phyloP scores from a whole-genome alignment of 64 coral and sea anemone species.

The Acropora yongei region DNA sequence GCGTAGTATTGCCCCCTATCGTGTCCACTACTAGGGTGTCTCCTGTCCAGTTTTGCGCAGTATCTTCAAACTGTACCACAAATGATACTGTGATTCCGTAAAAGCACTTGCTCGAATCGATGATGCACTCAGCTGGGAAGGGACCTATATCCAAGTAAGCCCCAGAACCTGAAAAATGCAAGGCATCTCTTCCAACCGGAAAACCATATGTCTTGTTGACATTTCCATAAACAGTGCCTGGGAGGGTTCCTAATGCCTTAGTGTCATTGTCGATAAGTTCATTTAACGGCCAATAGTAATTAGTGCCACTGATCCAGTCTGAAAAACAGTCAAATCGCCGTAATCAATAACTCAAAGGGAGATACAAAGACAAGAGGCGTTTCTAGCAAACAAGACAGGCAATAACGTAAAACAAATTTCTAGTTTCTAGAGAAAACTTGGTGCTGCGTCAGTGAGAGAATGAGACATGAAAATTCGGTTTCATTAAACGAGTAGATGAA shows the following conservation, averaged over 20 bases:
- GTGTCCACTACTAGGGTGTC: conserved; percentile 76
- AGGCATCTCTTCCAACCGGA: conserved; percentile 45
- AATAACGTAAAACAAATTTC: no score
- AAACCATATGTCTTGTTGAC: conserved; percentile 24
- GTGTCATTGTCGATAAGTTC: conserved; percentile 24
- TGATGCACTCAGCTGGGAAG: conserved; percentile 52
- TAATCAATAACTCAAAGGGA: not conserved
- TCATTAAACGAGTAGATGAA: no score
- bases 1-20: conserved; percentile 14
- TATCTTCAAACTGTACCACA: conserved; percentile 61
- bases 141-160: conserved; percentile 48
- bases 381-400: no score
- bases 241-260: conserved; percentile 54
- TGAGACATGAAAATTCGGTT: no score
- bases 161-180: conserved; percentile 44
- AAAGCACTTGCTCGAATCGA: conserved; percentile 43
- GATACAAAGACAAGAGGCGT: no score
- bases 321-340: not conserved
- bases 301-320: conserved; percentile 90
- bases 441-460: no score
- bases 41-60: conserved; percentile 38
- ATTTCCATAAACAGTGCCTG: conserved; percentile 52
- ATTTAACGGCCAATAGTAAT: conserved; percentile 79
- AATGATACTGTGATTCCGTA: conserved; percentile 73
- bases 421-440: no score